These are phyloP conservation scores for Plebejus melissa DNA, from an alignment of 2,888 invertebrate genomes.

Conservation along the genomic window DNA sequence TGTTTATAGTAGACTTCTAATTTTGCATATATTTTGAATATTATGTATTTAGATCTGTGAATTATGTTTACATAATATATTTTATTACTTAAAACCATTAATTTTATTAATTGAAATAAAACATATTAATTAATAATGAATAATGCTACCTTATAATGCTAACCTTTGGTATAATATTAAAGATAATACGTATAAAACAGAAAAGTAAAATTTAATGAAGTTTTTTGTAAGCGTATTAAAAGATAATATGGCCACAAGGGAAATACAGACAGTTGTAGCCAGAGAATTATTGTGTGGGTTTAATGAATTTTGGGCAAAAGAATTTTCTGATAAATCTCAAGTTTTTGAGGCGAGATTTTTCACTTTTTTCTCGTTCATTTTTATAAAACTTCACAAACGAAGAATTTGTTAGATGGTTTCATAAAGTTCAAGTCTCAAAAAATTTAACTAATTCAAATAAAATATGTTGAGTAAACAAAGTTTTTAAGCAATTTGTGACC, in stretches of 20 bases:
- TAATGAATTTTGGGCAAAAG: neutral
- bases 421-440: neutral
- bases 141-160: neutral
- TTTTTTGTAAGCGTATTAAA: neutral
- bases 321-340: neutral
- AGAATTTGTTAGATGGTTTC: neutral
- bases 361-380: neutral
- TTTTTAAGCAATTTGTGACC: too few species aligned
- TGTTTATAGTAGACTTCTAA: too few species aligned
- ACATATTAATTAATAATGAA: too few species aligned
- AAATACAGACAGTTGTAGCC: conserved; percentile 2
- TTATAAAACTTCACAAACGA: neutral
- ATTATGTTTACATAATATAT: neutral
- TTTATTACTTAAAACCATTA: neutral
- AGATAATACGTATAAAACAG: neutral
- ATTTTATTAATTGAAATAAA: neutral
- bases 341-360: neutral
- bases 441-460: neutral
- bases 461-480: too few species aligned
- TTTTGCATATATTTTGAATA: too few species aligned
- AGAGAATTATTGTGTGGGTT: conserved; percentile 8
- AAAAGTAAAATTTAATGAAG: neutral
- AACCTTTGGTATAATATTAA: neutral
- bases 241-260: neutral
- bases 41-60: too few species aligned